A percentile compares a stretch with the other conserved stretches of the same genome.
Evolutionary conservation across 2,113 vertebrate genomes (phyloP).

Genomic region (Egretta garzetta): DNA sequence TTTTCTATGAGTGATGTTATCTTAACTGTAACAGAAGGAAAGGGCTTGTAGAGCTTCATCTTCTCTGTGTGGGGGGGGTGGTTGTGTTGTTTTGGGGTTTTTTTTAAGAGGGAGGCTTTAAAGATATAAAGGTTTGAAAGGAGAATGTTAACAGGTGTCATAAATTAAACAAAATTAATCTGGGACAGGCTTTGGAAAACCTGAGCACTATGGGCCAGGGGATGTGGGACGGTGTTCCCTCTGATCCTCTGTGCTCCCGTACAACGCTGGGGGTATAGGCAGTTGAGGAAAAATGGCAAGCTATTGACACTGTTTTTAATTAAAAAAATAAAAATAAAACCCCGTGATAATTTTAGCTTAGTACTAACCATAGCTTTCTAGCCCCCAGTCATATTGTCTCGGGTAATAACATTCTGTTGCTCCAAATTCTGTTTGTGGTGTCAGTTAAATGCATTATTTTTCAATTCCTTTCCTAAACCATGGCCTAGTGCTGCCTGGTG

Average conservation of each 20-base stretch:
- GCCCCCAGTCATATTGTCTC: fast-evolving
- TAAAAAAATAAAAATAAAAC: neutral
- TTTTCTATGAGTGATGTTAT: slow-evolving; percentile 15
- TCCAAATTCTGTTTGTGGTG: neutral
- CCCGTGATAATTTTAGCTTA: neutral
- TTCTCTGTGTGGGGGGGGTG: neutral
- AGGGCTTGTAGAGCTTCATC: neutral
- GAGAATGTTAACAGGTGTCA: neutral
- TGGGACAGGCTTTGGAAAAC: neutral
- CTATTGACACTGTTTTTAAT: neutral
- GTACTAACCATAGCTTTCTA: neutral
- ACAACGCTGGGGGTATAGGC: neutral
- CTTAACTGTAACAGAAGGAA: slow-evolving; percentile 44
- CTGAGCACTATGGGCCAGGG: no score
- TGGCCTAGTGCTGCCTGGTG: neutral
- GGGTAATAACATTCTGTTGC: neutral
- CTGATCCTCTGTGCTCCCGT: neutral
- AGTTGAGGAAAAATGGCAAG: neutral
- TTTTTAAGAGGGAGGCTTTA: neutral
- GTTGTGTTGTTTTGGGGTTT: neutral
- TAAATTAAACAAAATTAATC: neutral
- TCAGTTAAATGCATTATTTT: neutral
- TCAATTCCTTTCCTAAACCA: neutral
- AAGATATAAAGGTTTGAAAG: neutral
- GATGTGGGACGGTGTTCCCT: neutral